Evolutionary conservation across 2,113 vertebrate genomes (phyloP).

Genomic region (Syngnathus scovelli): DNA sequence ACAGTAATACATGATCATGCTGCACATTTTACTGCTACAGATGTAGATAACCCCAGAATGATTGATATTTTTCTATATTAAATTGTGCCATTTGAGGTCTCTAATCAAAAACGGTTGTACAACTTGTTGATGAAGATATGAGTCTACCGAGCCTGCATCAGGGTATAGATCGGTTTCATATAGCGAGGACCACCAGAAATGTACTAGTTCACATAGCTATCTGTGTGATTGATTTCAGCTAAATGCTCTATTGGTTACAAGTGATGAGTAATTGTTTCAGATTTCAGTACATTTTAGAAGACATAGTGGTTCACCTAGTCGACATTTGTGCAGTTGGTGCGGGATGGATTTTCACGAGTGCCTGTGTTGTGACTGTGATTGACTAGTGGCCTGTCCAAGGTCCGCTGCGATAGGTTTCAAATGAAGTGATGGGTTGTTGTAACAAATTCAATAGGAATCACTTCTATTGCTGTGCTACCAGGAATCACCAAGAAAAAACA

Average conservation of each 20-base stretch:
- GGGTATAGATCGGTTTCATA: neutral
- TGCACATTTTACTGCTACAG: slow-evolving; percentile 5
- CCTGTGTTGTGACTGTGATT: neutral
- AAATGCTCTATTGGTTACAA: neutral
- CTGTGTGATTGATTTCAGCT: neutral
- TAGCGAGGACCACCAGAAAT: neutral
- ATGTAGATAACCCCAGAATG: neutral
- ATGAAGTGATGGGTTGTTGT: neutral
- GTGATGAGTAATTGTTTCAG: neutral
- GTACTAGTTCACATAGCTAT: neutral
- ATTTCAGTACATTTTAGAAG: neutral
- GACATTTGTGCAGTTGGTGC: neutral
- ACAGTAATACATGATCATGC: slow-evolving; percentile 10
- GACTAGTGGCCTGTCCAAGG: neutral
- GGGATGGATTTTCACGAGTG: neutral
- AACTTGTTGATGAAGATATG: neutral
- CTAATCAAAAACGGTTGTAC: slow-evolving; percentile 9
- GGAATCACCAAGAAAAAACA: no score
- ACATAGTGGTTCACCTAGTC: neutral
- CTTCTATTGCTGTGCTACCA: no score
- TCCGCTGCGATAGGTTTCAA: neutral
- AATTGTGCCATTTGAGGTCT: slow-evolving; percentile 25
- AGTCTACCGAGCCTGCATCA: neutral
- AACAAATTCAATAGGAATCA: no score
- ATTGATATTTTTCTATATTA: neutral